phyloP scores from a whole-genome alignment of 2,113 vertebrate genomes.

The Halcyon malimbica region DNA sequence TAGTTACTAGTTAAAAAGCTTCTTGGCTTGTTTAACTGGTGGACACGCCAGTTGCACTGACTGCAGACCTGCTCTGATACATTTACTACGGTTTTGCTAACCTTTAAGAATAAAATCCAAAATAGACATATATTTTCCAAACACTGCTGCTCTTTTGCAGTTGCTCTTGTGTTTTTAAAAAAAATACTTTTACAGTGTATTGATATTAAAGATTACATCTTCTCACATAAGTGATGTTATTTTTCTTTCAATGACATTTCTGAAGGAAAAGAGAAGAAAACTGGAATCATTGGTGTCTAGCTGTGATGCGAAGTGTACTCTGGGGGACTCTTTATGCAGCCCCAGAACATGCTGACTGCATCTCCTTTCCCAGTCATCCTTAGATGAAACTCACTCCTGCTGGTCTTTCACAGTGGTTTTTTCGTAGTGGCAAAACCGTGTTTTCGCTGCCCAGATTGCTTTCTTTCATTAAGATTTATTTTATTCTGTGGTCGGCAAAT shows the following conservation, averaged over 20 bases:
- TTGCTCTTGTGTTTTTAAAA: background rate
- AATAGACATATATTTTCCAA: background rate
- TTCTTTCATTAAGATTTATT: slow-evolving; percentile 3
- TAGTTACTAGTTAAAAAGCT: background rate
- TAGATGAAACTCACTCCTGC: background rate
- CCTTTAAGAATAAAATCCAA: background rate
- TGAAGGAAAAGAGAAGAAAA: background rate
- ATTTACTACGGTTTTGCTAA: background rate
- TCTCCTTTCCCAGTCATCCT: background rate
- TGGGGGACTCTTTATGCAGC: background rate
- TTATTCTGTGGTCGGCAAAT: slow-evolving; percentile 41
- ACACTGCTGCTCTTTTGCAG: background rate
- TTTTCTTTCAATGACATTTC: background rate
- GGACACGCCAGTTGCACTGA: background rate
- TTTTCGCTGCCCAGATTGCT: background rate
- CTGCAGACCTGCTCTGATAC: background rate
- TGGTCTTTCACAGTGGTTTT: slow-evolving; percentile 8
- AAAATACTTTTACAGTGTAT: background rate
- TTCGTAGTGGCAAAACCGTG: background rate
- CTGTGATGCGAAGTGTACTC: background rate
- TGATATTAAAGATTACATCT: background rate
- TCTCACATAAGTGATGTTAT: background rate
- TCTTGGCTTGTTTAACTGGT: background rate
- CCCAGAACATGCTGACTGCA: background rate
- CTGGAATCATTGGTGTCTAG: background rate